phyloP scores from a whole-genome alignment of 2,797 vertebrate species.

The Sus cebifrons region DNA sequence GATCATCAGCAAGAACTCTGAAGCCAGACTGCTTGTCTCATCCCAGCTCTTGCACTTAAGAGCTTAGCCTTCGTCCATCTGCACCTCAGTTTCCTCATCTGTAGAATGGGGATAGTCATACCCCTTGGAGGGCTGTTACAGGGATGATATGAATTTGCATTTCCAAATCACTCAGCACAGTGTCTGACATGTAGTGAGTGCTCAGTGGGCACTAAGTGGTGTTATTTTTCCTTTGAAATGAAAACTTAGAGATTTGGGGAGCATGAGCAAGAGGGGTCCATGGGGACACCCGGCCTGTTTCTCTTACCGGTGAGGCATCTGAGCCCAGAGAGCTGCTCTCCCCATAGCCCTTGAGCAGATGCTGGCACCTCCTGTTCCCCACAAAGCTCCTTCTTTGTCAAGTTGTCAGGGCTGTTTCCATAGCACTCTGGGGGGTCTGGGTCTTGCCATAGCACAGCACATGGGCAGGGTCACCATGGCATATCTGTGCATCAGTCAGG shows the following conservation, averaged over 20 bases:
- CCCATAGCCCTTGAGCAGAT: fast-evolving
- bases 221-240: not conserved
- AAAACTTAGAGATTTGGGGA: not conserved
- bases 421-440: not conserved
- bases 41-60: not conserved
- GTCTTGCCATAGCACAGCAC: not conserved
- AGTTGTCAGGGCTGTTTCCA: not conserved
- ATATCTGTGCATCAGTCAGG: not conserved
- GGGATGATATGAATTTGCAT: not conserved
- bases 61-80: not conserved
- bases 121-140: not conserved
- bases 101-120: not conserved
- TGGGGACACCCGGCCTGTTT: not conserved
- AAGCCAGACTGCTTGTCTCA: not conserved
- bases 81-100: not conserved
- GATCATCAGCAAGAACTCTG: not conserved
- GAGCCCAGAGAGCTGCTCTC: not conserved
- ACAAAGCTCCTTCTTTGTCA: not conserved
- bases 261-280: not conserved
- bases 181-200: not conserved
- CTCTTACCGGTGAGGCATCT: not conserved
- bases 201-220: not conserved
- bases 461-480: not conserved
- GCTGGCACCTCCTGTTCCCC: not conserved
- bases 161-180: not conserved